phyloP scores from a whole-genome alignment of 2,797 vertebrate genomes.

The Potorous gilbertii region DNA sequence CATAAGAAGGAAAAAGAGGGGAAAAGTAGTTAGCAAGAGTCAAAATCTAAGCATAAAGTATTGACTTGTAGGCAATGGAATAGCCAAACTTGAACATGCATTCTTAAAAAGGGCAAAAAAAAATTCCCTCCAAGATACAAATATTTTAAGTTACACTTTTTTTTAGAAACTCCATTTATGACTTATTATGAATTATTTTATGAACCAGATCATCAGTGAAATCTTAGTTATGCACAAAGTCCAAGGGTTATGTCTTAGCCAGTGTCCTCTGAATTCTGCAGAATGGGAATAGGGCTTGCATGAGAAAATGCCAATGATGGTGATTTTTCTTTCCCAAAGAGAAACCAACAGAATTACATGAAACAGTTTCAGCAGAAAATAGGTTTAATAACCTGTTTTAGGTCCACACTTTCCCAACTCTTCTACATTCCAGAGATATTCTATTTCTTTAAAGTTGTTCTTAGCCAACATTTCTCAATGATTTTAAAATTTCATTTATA shows the following conservation, averaged over 20 bases:
- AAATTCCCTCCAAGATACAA: not conserved
- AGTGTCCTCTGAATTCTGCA: not conserved
- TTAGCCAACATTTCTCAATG: not conserved
- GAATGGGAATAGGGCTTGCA: not conserved
- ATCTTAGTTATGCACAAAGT: not conserved
- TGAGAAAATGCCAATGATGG: not conserved
- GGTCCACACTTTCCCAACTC: not conserved
- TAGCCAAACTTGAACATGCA: not conserved
- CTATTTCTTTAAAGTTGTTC: not conserved
- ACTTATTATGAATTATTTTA: not conserved
- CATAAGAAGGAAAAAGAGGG: not conserved
- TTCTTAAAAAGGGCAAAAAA: not conserved
- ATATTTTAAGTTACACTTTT: not conserved
- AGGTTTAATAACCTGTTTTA: not conserved
- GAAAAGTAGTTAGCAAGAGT: not conserved
- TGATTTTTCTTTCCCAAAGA: not conserved
- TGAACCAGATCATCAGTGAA: not conserved
- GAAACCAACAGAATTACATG: not conserved
- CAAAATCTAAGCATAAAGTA: not conserved
- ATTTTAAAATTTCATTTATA: not conserved
- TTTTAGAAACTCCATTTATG: not conserved
- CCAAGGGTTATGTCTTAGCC: not conserved
- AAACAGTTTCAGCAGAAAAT: not conserved
- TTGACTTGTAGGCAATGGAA: not conserved
- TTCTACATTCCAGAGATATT: not conserved